A percentile compares a stretch with the other conserved stretches of the same genome.
These are phyloP conservation scores for Colletes gigas DNA, from an alignment of 1,140 invertebrate species.

Conservation along the genomic window DNA sequence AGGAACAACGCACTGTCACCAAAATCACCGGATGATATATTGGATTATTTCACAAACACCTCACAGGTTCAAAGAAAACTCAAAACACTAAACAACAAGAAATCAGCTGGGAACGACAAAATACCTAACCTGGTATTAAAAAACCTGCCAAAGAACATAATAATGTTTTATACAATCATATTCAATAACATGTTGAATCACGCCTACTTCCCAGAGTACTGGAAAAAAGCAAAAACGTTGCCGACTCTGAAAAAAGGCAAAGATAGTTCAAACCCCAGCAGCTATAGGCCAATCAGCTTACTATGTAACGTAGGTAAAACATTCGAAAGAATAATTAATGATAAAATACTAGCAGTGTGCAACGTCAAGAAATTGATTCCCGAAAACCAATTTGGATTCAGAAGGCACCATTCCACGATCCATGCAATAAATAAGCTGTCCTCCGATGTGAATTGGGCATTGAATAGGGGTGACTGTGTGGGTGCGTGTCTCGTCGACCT, in stretches of 20 bases:
- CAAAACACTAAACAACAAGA: conserved; percentile 17
- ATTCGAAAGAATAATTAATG: conserved; percentile 55
- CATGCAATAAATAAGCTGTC: not conserved
- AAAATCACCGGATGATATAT: not conserved
- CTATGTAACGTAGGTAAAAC: conserved; percentile 64
- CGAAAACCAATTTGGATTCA: not conserved
- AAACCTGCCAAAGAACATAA: conserved; percentile 4
- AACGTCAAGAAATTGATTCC: conserved; percentile 49
- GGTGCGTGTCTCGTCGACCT: not conserved
- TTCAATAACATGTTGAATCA: conserved; percentile 31
- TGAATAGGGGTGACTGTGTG: not conserved
- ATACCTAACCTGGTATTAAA: conserved; percentile 20
- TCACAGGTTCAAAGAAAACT: conserved; percentile 4
- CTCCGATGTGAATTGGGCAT: not conserved
- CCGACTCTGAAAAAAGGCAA: conserved; percentile 60
- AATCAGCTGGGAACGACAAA: conserved; percentile 22
- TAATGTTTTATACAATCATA: not conserved
- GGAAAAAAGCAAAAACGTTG: conserved; percentile 69
- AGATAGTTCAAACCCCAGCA: conserved; percentile 19
- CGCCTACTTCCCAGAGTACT: conserved; percentile 58
- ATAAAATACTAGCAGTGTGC: conserved; percentile 12
- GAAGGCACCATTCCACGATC: not conserved
- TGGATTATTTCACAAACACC: not conserved
- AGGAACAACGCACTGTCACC: not conserved
- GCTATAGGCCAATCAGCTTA: conserved; percentile 71